A percentile compares a stretch with the other conserved stretches of the same genome.
Conservation (phyloP, 1,140 invertebrate species). For the Scaptomyza graminum region DNA sequence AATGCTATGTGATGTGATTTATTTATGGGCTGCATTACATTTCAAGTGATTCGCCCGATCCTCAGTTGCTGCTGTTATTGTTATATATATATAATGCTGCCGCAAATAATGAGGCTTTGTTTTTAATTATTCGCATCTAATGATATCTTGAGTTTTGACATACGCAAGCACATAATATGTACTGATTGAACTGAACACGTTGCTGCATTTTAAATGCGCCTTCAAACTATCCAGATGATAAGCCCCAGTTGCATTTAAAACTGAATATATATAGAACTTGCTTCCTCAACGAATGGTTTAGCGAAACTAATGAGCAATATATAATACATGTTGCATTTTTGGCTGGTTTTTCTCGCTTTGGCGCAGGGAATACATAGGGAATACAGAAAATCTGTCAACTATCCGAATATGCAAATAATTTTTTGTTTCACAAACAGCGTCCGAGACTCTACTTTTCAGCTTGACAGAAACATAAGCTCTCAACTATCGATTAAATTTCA, state of each 20-base stretch:
- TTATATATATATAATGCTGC: slow-evolving; percentile 37
- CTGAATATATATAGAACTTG: neutral
- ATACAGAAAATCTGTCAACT: too few relatives aligned
- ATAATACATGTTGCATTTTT: neutral
- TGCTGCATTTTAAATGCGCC: slow-evolving; percentile 12
- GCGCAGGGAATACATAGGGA: too few relatives aligned
- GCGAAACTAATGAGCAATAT: slow-evolving; percentile 72
- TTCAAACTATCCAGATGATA: slow-evolving; percentile 43
- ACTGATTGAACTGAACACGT: slow-evolving; percentile 5
- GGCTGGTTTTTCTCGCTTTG: too few relatives aligned
- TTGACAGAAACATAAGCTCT: too few relatives aligned
- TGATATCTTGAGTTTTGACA: slow-evolving; percentile 57
- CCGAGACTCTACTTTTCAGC: too few relatives aligned
- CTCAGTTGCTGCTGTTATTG: slow-evolving; percentile 20
- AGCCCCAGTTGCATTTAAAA: slow-evolving; percentile 17
- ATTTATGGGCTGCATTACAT: slow-evolving; percentile 71
- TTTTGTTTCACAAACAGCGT: too few relatives aligned
- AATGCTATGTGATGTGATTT: slow-evolving; percentile 56
- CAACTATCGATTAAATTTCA: too few relatives aligned
- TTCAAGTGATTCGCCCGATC: slow-evolving; percentile 63
- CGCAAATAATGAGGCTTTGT: slow-evolving; percentile 72
- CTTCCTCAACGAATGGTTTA: too few relatives aligned
- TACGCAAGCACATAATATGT: slow-evolving; percentile 31
- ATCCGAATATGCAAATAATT: too few relatives aligned
- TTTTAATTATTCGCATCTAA: slow-evolving; percentile 64